These are phyloP conservation scores for Catocala sponsa DNA, from an alignment of 2,888 invertebrate species.

Conservation along the genomic window DNA sequence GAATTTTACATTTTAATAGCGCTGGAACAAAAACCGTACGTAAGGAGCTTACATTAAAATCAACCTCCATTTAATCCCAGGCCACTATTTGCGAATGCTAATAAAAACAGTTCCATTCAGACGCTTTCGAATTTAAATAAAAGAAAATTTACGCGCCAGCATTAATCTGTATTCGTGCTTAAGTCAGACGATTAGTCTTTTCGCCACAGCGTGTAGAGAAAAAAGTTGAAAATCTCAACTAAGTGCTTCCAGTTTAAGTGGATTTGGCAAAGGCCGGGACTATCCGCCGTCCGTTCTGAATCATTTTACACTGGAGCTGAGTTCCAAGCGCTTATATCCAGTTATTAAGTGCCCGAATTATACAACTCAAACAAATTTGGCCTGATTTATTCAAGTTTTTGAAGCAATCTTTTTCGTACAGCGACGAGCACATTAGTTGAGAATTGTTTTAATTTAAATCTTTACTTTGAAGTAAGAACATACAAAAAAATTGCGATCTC, in stretches of 20 bases:
- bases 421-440: neutral
- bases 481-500: too few species aligned
- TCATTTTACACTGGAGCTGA: conserved; percentile 50
- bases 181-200: conserved; percentile 60
- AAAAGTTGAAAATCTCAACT: conserved; percentile 46
- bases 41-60: conserved; percentile 26
- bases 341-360: conserved; percentile 59
- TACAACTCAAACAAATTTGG: conserved; percentile 33
- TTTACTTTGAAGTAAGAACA: too few species aligned
- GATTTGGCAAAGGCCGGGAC: conserved; percentile 64
- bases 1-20: conserved; percentile 16
- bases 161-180: conserved; percentile 58
- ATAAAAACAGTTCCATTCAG: conserved; percentile 42
- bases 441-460: too few species aligned
- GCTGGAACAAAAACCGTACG: conserved; percentile 8
- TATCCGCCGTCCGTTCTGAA: conserved; percentile 46
- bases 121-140: conserved; percentile 47
- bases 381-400: conserved; percentile 28
- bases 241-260: conserved; percentile 68
- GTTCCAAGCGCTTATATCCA: conserved; percentile 43
- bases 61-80: conserved; percentile 20
- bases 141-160: conserved; percentile 43
- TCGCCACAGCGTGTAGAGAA: conserved; percentile 34
- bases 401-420: conserved; percentile 1
- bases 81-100: conserved; percentile 40